Evolutionary conservation across 1,140 invertebrate species (phyloP), one percentile per base, ranked within the genome.

Genomic region (Diabrotica undecimpunctata): DNA sequence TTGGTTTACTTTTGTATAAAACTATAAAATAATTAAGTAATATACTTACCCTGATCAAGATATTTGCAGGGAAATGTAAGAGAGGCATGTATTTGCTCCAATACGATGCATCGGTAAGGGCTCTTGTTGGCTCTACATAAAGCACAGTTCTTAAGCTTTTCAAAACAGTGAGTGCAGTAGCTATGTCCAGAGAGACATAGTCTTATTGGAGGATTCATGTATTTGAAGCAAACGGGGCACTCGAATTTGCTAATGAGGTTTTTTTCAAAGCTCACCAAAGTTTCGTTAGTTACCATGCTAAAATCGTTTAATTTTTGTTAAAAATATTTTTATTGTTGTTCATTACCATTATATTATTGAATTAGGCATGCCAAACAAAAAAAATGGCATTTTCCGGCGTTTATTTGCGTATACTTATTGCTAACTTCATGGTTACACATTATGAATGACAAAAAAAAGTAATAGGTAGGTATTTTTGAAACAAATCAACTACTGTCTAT

Each of bases 161-260:
- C 10, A 39, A 63, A 46, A 25, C 62, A 63, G 8, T 10, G 5
- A 11, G 6, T 13, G 38, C 62, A 63, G 12, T 35, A 37, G 11
- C 12, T 7, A 41, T 63, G 62, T 7, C 52, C 52, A 10, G 13
- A 36, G 36, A 35, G 7, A 25, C 62, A 63, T 13, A 37, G 35
- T 35, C 13, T 56, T 6, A 63, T 56, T 41, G 62, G 62, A 12
- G 62, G 36, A 6, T 11, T 12, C 50, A 61, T 61, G 60, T 61
- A 61, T 9, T 53, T 51, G 46, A 52, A 61, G 60, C 60, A 61
- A 2, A 61, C 39, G 5, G 41, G 35, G 35, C 60, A 61, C 52
- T 61, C 60, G 7, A 61, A 52, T 14, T 61, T 38, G 11, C 35
- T 41, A 2, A 59, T 38, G 37, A 59, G 57, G 9, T 39, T 10